Base-by-base conservation (phyloP, 1,140 invertebrate species). In the Eufriesea mexicana region DNA sequence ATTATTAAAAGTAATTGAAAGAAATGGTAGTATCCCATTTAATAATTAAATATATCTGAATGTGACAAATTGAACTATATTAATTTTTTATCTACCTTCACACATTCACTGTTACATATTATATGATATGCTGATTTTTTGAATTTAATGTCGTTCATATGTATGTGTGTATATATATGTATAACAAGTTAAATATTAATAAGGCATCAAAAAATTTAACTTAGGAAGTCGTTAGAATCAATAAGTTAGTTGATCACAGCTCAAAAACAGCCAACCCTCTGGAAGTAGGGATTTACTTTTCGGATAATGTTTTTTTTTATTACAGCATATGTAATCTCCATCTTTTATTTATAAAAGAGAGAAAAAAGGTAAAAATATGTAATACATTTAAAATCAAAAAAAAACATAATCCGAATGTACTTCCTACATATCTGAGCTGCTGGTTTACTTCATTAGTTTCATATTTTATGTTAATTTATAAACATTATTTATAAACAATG, bases 91-190 rank as follows among this genome's bases (percentile, higher is more conserved):
- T 76, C 79, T 75, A 76, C 49, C 84, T 89, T 89, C 89, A 90
- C 87, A 90, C 89, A 89, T 89, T 90, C 89, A 90, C 89, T 89
- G 87, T 90, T 89, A 90, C 89, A 90, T 89, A 89, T 89, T 88
- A 89, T 89, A 90, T 89, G 74, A 47, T 68, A 55, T 77, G 35
- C 35, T 86, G 25, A 54, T 79, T 74, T 64, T 57, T 28, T 28
- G 55, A 85, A 77, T 75, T 86, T 85, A 84, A 88, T 86, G 80
- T 78, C 72, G 76, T 86, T 83, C 85, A 75, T 70, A 83, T 76
- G 84, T 79, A 74, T 86, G 73, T 70, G 77, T 88, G 75, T 86
- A 79, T 84, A 47, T 79, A 79, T 84, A 70, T 75, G 35, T 70
- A 71, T 78, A 74, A 77, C 79, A 85, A 77, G 55, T 73, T 84